phyloP scores from a whole-genome alignment of 2,888 invertebrate species.

The Elegia similella region DNA sequence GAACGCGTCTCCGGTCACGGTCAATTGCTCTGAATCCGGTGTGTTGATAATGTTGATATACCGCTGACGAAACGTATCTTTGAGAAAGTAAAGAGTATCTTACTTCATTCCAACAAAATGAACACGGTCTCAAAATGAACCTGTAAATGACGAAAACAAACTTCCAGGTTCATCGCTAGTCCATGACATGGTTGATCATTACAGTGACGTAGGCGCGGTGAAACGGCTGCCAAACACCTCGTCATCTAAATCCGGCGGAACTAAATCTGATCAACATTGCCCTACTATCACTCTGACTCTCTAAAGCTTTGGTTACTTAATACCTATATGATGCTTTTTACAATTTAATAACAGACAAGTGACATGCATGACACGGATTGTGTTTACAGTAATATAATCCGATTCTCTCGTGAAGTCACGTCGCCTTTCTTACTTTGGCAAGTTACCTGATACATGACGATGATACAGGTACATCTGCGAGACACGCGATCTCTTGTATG shows the following conservation, averaged over 20 bases:
- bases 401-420: not conserved
- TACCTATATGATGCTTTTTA: slow-evolving; percentile 26
- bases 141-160: too few relatives aligned
- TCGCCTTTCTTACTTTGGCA: not conserved
- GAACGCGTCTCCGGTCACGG: slow-evolving; percentile 64
- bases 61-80: too few relatives aligned
- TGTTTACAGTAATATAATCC: not conserved
- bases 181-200: not conserved
- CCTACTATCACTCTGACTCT: slow-evolving; percentile 73
- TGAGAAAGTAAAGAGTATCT: too few relatives aligned
- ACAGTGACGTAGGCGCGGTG: slow-evolving; percentile 21
- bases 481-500: not conserved
- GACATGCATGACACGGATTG: not conserved
- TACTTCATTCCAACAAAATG: too few relatives aligned
- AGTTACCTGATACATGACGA: not conserved
- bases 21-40: slow-evolving; percentile 30
- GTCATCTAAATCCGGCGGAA: slow-evolving; percentile 58
- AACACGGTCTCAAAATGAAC: too few relatives aligned
- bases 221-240: slow-evolving; percentile 37
- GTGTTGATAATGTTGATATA: slow-evolving; percentile 22
- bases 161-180: too few relatives aligned
- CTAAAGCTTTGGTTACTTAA: slow-evolving; percentile 45
- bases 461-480: not conserved
- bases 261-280: slow-evolving; percentile 58
- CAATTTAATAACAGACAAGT: not conserved